These are phyloP conservation scores for Choristoneura rosaceana DNA, from an alignment of 2,888 invertebrate species.

Conservation along the genomic window DNA sequence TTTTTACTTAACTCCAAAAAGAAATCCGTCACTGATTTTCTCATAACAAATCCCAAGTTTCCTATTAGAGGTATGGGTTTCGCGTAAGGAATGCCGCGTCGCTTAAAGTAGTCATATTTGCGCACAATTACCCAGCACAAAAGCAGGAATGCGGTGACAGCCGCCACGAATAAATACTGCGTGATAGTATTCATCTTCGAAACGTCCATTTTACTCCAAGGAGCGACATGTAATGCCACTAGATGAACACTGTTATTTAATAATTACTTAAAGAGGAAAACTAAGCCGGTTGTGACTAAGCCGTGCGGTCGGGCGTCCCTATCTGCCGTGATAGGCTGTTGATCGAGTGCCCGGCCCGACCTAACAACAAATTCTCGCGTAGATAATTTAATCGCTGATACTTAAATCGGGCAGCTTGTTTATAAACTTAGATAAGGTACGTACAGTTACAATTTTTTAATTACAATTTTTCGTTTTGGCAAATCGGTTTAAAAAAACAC, in stretches of 20 bases:
- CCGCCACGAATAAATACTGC: constrained; percentile 24
- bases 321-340: not conserved
- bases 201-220: constrained; percentile 18
- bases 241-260: not conserved
- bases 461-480: not conserved
- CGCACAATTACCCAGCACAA: constrained; percentile 55
- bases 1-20: constrained; percentile 57
- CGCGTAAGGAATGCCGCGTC: constrained; percentile 64
- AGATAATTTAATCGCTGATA: constrained; percentile 2
- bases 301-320: not conserved
- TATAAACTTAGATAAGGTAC: constrained; percentile 6
- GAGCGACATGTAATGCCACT: constrained; percentile 15
- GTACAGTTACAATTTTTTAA: not conserved
- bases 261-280: constrained; percentile 3
- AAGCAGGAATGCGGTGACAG: constrained; percentile 46
- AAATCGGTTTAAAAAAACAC: not conserved
- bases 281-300: not conserved
- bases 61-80: constrained; percentile 62
- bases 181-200: constrained; percentile 27
- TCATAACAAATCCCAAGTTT: constrained; percentile 65
- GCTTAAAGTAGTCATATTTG: constrained; percentile 69
- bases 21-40: constrained; percentile 63
- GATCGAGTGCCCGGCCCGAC: constrained; percentile 3
- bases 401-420: not conserved
- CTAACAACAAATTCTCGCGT: not conserved